Evolutionary conservation across 2,888 invertebrate genomes (phyloP).

Genomic region (Drosophila imparisetae): DNA sequence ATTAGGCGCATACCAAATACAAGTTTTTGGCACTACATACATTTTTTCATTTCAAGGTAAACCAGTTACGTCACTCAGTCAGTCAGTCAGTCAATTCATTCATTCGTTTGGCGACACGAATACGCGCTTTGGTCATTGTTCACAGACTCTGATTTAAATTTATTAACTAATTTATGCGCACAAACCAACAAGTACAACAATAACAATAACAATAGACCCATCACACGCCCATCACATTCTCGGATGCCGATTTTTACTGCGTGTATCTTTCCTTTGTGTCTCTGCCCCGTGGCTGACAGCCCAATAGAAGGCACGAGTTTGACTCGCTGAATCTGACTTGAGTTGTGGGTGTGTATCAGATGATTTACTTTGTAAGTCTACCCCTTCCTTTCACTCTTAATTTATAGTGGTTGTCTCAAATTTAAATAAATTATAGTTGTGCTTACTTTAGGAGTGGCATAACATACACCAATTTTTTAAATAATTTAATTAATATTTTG

Average conservation of each 20-base stretch:
- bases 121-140: conserved; percentile 45
- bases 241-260: conserved; percentile 19
- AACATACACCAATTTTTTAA: not conserved
- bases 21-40: conserved; percentile 9
- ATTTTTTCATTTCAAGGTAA: conserved; percentile 68
- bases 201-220: conserved; percentile 43
- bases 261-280: conserved; percentile 20
- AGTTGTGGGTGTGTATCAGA: conserved; percentile 33
- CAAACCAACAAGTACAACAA: conserved; percentile 39
- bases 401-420: conserved; percentile 7
- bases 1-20: conserved; percentile 20
- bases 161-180: conserved; percentile 71
- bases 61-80: conserved; percentile 40
- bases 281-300: conserved; percentile 32
- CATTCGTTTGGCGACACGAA: conserved; percentile 42
- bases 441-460: not conserved
- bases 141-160: conserved; percentile 75
- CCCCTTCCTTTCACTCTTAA: conserved; percentile 6
- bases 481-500: not conserved
- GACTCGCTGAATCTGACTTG: conserved; percentile 25
- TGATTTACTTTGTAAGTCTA: not conserved
- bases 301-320: conserved; percentile 19
- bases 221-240: conserved; percentile 41
- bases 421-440: conserved; percentile 5
- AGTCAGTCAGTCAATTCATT: conserved; percentile 15